Conservation (phyloP, 2,797 vertebrate species). For the Danionella dracula region DNA sequence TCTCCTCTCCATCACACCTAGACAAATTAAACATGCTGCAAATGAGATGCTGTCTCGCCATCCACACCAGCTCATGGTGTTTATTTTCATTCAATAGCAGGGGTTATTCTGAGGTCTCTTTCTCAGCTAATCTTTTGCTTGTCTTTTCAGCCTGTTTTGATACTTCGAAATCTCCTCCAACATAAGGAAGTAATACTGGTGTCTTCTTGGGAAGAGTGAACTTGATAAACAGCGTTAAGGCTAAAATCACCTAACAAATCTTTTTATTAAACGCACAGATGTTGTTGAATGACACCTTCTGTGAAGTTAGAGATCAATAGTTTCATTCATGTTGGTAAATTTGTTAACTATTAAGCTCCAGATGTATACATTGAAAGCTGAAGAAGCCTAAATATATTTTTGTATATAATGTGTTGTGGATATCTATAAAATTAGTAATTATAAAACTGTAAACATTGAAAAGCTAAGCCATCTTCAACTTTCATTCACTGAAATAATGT, state of each 20-base stretch:
- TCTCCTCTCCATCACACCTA: slow-evolving; percentile 52
- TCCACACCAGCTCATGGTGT: slow-evolving; percentile 32
- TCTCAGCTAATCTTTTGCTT: slow-evolving; percentile 35
- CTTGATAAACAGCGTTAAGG: slow-evolving; percentile 11
- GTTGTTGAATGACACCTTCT: not conserved
- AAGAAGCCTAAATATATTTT: no score
- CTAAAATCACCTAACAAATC: slow-evolving; percentile 8
- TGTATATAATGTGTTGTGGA: no score
- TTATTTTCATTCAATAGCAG: slow-evolving; percentile 41
- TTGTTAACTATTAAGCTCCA: no score
- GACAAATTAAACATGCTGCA: slow-evolving; percentile 57
- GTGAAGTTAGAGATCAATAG: not conserved
- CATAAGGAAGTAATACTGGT: slow-evolving; percentile 37
- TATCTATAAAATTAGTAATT: no score
- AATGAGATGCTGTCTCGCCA: slow-evolving; percentile 27
- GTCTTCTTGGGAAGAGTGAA: not conserved
- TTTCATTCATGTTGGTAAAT: no score
- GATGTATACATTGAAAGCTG: no score
- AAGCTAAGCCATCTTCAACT: no score
- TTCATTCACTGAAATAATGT: no score
- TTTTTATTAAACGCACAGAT: slow-evolving; percentile 22
- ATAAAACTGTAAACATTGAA: no score
- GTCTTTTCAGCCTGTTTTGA: slow-evolving; percentile 33
- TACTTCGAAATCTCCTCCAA: slow-evolving; percentile 42
- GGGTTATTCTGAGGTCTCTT: slow-evolving; percentile 34